Evolutionary conservation across 2,113 vertebrate genomes (phyloP).

Genomic region (Myiagra hebetior): DNA sequence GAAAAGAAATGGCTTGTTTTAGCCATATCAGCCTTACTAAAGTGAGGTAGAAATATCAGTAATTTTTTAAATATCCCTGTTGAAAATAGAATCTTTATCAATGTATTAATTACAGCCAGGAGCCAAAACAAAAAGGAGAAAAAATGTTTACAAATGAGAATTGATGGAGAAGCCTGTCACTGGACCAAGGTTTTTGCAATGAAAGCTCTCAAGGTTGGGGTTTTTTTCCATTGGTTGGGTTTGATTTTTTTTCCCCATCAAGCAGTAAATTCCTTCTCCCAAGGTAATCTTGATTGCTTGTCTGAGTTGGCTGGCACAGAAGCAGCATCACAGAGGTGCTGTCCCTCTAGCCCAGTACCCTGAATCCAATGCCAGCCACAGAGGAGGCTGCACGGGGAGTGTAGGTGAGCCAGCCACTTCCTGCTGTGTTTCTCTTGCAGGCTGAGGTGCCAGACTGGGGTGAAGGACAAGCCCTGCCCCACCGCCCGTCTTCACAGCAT

Average conservation of each 20-base stretch:
- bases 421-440: neutral
- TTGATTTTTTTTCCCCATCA: rapidly evolving
- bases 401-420: rapidly evolving
- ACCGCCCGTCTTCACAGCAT: neutral
- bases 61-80: neutral
- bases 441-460: neutral
- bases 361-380: neutral
- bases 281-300: neutral
- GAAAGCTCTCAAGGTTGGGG: neutral
- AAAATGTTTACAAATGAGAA: neutral
- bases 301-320: neutral
- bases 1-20: neutral
- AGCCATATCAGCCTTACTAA: neutral
- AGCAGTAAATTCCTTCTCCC: neutral
- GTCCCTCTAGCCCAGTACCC: neutral
- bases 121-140: neutral
- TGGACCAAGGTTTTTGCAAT: neutral
- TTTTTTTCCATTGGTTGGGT: neutral
- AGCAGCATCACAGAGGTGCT: neutral
- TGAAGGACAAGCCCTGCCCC: neutral
- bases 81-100: neutral
- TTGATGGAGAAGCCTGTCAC: neutral
- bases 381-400: neutral
- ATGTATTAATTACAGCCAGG: neutral
- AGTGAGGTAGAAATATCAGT: neutral